A percentile compares a stretch with the other conserved stretches of the same genome.
Evolutionary conservation across 2,888 invertebrate species (phyloP).

Genomic region (Drosophila acutilabella): DNA sequence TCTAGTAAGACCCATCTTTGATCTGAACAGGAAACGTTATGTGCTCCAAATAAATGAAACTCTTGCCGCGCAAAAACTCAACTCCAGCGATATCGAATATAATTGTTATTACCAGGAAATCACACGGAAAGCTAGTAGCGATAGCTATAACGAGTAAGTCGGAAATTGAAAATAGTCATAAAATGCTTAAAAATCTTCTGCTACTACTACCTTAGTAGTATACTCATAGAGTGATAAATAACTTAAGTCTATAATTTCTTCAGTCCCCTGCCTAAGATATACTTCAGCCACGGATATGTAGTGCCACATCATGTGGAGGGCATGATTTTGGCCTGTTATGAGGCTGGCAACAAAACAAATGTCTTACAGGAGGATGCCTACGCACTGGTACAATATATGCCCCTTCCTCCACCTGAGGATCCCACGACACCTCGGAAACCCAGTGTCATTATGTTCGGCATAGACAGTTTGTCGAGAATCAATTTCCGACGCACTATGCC

Average conservation of each 20-base stretch:
- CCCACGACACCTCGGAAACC: constrained; percentile 49
- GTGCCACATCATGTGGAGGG: constrained; percentile 64
- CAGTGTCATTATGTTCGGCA: constrained; percentile 89
- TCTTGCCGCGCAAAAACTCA: constrained; percentile 49
- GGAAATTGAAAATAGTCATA: not conserved
- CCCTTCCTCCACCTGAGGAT: not conserved
- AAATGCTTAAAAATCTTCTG: too few relatives aligned
- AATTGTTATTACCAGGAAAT: constrained; percentile 82
- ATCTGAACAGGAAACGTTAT: constrained; percentile 54
- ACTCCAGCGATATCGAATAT: constrained; percentile 52
- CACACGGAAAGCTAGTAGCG: constrained; percentile 41
- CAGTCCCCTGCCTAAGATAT: constrained; percentile 44
- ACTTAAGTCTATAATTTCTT: too few relatives aligned
- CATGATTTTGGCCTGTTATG: constrained; percentile 55
- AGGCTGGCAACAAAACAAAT: constrained; percentile 47
- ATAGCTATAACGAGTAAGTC: constrained; percentile 57
- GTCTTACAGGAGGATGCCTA: constrained; percentile 62
- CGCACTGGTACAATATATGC: constrained; percentile 46
- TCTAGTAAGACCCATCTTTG: constrained; percentile 56
- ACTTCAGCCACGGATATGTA: constrained; percentile 57
- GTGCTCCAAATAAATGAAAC: constrained; percentile 56
- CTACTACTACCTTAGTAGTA: too few relatives aligned
- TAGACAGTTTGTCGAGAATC: constrained; percentile 93
- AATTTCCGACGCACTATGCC: constrained; percentile 92
- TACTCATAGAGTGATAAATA: too few relatives aligned